Evolutionary conservation across 1,140 invertebrate genomes (phyloP).

Genomic region (Drosophila sulfurigaster): DNA sequence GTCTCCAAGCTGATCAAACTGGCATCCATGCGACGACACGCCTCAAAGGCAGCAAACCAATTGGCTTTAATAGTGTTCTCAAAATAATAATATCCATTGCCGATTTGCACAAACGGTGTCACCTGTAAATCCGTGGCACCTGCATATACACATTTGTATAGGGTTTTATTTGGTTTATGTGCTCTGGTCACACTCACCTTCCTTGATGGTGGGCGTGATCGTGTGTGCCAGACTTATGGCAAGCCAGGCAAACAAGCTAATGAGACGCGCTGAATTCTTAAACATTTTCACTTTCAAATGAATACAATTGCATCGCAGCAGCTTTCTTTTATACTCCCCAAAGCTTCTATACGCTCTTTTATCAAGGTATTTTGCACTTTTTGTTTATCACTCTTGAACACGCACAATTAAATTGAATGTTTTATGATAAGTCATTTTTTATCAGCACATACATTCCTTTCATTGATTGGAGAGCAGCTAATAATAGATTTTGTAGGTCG

Average conservation of each 20-base stretch:
- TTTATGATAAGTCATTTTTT: neutral
- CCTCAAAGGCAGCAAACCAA: constrained; percentile 2
- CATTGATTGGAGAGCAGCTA: neutral
- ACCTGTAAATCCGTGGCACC: neutral
- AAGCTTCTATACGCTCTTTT: neutral
- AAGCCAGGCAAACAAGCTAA: neutral
- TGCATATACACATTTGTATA: neutral
- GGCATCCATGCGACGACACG: neutral
- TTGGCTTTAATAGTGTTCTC: neutral
- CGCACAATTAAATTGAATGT: constrained; percentile 5
- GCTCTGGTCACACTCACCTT: neutral
- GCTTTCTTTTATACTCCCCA: neutral
- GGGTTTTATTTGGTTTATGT: neutral
- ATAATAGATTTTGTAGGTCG: neutral
- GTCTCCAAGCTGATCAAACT: constrained; percentile 12
- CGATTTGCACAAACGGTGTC: neutral
- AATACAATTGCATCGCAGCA: neutral
- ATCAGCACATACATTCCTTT: constrained; percentile 2
- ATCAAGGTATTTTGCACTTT: neutral
- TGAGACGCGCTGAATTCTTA: neutral
- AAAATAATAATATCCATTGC: constrained; percentile 7
- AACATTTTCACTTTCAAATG: constrained; percentile 8
- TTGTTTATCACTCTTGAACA: constrained; percentile 3
- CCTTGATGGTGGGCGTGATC: neutral
- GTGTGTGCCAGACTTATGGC: neutral